Percentiles rank a stretch among this genome's conserved stretches.
phyloP scores from a whole-genome alignment of 2,797 vertebrate species.

The Halcyon badia region DNA sequence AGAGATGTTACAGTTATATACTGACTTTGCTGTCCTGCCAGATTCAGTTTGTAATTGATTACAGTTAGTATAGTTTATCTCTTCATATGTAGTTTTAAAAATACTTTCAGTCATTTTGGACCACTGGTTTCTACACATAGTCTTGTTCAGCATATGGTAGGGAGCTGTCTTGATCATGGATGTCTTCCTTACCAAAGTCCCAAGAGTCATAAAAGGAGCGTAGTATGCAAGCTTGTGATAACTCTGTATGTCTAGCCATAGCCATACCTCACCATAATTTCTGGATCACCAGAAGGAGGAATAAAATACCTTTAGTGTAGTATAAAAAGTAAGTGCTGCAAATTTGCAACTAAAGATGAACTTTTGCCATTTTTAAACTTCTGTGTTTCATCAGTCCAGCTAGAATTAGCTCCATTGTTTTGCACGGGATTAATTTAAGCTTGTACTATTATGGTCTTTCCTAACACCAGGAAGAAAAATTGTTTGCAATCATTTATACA shows the following conservation, averaged over 20 bases:
- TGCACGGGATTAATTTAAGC: not conserved
- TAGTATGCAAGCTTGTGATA: not conserved
- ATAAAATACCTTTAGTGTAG: not conserved
- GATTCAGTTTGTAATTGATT: not conserved
- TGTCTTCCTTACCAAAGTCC: not conserved
- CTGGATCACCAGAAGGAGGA: not conserved
- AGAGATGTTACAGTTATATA: not conserved
- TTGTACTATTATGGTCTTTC: not conserved
- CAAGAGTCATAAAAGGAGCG: not conserved
- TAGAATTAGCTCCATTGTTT: not conserved
- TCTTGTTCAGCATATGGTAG: fast-evolving
- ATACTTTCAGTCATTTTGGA: not conserved
- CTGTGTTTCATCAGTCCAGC: not conserved
- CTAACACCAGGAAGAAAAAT: slow-evolving; percentile 7
- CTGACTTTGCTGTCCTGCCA: not conserved
- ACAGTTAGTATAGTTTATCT: not conserved
- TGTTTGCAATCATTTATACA: slow-evolving; percentile 32
- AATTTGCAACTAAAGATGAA: not conserved
- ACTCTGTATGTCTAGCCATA: not conserved
- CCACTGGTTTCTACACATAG: not conserved
- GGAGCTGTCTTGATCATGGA: not conserved
- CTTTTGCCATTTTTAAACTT: not conserved
- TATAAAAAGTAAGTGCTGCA: not conserved
- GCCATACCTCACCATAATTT: no score
- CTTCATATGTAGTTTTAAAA: not conserved